These are phyloP conservation scores for Doryteuthis pealeii DNA, from an alignment of 1,140 invertebrate species.

Conservation along the genomic window DNA sequence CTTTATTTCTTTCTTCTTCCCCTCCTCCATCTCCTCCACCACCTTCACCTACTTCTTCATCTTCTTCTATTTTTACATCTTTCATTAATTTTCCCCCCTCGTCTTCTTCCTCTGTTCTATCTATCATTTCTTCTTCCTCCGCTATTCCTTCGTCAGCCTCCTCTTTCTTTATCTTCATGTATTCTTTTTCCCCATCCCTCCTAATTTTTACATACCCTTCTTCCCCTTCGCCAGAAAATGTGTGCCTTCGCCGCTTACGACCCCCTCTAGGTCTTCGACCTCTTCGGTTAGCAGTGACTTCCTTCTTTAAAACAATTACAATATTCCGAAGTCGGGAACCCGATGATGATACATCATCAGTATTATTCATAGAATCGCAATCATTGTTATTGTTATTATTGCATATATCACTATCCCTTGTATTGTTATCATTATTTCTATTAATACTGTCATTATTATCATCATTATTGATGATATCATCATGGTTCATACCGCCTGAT, in stretches of 20 bases:
- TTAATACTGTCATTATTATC: neutral
- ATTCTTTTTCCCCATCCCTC: too few relatives aligned
- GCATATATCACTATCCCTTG: neutral
- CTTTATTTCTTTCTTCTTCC: neutral
- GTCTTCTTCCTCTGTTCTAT: neutral
- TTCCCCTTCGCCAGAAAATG: too few relatives aligned
- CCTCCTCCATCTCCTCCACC: neutral
- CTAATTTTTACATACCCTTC: too few relatives aligned
- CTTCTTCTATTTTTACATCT: neutral
- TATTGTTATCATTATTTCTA: conserved; percentile 10
- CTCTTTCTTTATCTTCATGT: conserved; percentile 10
- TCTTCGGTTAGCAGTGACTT: too few relatives aligned
- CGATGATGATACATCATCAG: too few relatives aligned
- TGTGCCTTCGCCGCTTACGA: too few relatives aligned
- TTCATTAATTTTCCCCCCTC: neutral
- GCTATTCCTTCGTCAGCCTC: neutral
- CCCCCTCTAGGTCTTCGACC: too few relatives aligned
- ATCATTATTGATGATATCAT: neutral
- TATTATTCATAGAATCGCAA: too few relatives aligned
- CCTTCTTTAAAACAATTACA: too few relatives aligned
- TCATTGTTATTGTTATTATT: too few relatives aligned
- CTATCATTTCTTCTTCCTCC: neutral
- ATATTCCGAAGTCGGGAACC: too few relatives aligned
- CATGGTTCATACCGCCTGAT: neutral
- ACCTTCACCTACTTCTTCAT: neutral